Evolutionary conservation across 2,113 vertebrate genomes (phyloP), one percentile per base, ranked within the genome.

Genomic region (Ascaphus truei): DNA sequence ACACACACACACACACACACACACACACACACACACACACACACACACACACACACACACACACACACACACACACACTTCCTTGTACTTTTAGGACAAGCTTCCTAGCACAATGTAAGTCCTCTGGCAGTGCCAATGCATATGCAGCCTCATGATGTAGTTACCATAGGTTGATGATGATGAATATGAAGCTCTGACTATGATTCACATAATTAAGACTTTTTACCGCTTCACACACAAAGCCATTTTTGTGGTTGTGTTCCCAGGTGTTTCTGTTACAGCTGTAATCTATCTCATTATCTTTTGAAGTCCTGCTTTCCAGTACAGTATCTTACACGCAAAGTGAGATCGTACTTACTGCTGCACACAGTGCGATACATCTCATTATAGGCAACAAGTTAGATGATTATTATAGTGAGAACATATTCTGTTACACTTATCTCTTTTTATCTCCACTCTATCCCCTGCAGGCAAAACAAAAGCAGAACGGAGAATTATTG

Each of bases 271-370:
- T 56, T 67, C n/a, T 43, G 37, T 56, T 41, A 9, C 18, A 9
- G 18, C 10, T 57, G 22, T 53, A 53, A 55, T 55, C 27, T 31
- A 41, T 56, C 26, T 45, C 27, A 45, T 66, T 66, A 66, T 52
- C 63, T 56, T 56, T 27, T 53, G 31, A 20, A 53, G 26, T 47
- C 52, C n/a, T 29, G 37, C 51, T 45, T 43, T 45, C 33, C 37
- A 22, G 36, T 16, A 55, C 5, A 8, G 25, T 31, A 31, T 57
- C 18, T 29, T 30, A n/a, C 7, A 47, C 7, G 34, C 41, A 34
- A 15, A 23, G 43, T 56, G 2, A 29, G 27, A 22, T 26, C 34
- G 39, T 47, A 8, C 13, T 7, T 31, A 16, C 51, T 31, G 37
- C 8, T 66, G 34, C 12, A 43, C 62, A 11, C 12, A 16, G 11